Base-by-base conservation (phyloP, 2,888 invertebrate species). In the Aplocera efformata region DNA sequence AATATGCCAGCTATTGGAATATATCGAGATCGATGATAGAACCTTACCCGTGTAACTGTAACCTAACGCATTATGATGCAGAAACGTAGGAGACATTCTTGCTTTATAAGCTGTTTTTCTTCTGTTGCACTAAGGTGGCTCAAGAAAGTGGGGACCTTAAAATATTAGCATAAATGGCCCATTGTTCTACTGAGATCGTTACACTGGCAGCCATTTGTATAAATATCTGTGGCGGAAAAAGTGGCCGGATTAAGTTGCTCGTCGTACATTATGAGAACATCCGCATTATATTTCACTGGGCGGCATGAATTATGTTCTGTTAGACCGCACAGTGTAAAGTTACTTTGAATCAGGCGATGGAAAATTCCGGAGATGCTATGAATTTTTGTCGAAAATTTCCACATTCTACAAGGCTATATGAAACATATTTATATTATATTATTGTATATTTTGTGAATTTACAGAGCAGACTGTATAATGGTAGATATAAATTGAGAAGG, bases 231-330 rank as follows among this genome's bases (percentile, higher is more conserved):
- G 65, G 67, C 60, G 70, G 74, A 78, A 79, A 79, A 83, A 82
- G 70, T 62, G 62, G 56, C 63, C 60, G 75, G 78, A 81, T 81
- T 79, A 82, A 79, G 79, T 82, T 75, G 73, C 79, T 70, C 75
- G 73, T 77, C 77, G 79, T 84, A 82, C 78, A 79, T 81, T 83
- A 81, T 72, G 75, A 73, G 78, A 72, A 79, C 72, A 79, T 79
- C 79, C 81, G 81, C 79, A 75, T 82, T 80, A 82, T 83, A 83
- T 81, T 80, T 81, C 79, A 79, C 76, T 67, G 71, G 68, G 73
- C 63, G 72, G 67, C 77, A 76, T 82, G 81, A 83, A 69, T 81
- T 80, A 82, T 80, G 79, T 64, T 62, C 68, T 58, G 68, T 67
- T 62, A 72, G 71, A 63, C 71, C 72, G 72, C 67, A 52, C 68